These are phyloP conservation scores for Pollenia angustigena DNA, from an alignment of 2,888 invertebrate species.

Conservation along the genomic window DNA sequence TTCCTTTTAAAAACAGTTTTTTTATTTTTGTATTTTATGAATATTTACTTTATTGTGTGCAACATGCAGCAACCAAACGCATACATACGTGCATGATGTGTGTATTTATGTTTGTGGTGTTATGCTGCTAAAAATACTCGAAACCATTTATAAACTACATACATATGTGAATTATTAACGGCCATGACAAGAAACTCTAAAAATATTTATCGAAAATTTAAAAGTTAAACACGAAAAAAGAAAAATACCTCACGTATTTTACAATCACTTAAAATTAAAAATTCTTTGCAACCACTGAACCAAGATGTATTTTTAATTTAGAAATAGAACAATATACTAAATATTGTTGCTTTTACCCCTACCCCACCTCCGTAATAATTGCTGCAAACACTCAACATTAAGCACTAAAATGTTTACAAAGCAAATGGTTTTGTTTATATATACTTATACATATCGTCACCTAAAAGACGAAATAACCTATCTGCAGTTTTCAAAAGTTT, in stretches of 20 bases:
- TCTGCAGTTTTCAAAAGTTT: too few relatives aligned
- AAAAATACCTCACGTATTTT: constrained; percentile 16
- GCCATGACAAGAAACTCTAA: constrained; percentile 31
- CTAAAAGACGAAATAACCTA: too few relatives aligned
- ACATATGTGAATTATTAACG: constrained; percentile 43
- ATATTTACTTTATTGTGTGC: too few relatives aligned
- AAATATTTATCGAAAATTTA: constrained; percentile 29
- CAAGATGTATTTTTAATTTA: not conserved
- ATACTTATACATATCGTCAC: too few relatives aligned
- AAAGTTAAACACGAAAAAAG: constrained; percentile 15
- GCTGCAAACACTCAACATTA: not conserved
- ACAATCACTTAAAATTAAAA: constrained; percentile 21
- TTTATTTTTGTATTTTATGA: too few relatives aligned
- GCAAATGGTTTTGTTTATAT: constrained; percentile 22
- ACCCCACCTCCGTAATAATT: not conserved
- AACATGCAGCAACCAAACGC: not conserved
- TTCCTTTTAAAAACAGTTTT: too few relatives aligned
- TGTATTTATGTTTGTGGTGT: not conserved
- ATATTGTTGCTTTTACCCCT: not conserved
- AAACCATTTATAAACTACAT: constrained; percentile 20
- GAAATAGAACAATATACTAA: not conserved
- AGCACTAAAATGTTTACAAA: not conserved
- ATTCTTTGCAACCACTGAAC: constrained; percentile 35
- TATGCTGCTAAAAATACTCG: constrained; percentile 12
- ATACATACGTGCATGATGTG: not conserved